Base-by-base conservation (phyloP, 2,888 invertebrate species). In the Drosophila mayaguana region DNA sequence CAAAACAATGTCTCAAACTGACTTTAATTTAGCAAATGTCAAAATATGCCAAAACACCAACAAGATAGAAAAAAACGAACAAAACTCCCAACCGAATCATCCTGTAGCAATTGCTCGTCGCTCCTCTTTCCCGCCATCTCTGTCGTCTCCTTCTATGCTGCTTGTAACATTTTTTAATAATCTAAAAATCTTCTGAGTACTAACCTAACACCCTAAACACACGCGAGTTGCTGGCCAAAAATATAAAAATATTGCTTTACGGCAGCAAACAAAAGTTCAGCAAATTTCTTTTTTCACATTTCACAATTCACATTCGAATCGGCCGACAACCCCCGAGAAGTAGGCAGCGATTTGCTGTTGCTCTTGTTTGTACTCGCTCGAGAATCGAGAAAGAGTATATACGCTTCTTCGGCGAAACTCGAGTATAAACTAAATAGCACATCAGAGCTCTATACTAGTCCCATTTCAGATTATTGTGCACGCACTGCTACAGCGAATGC, bases 21-120 rank as follows among this genome's bases (percentile, higher is more conserved):
- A 76, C 86, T 86, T 83, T 79, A 86, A 88, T 88, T 86, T 83
- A 50, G 65, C 70, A 86, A 86, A 83, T 81, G 86, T 88, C 82
- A 83, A 81, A 81, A 74, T 53, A 20, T 56, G 56, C 32, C 56
- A 43, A 45, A 43, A 5, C 42, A 20, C 42, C 20, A 43, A 20
- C 2, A 22, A 8, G 42, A 20, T 16, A 20, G 32, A 32, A 42
- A 14, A 11, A 20, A 43, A 11, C 16, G 8, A 11, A 32, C 9
- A 66, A n/a, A n/a, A 38, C 8, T 68, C 64, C 42, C 68, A 45
- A 38, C 28, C 57, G 56, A 20, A 57, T 34, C 25, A 25, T 54
- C 56, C 56, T 63, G 40, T 68, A 60, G 61, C 46, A 65, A 45
- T 61, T 25, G 14, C 12, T 42, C 7, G n/a, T 8, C n/a, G 16